Base-by-base conservation (phyloP, 2,113 vertebrate genomes). In the Mesocricetus auratus region DNA sequence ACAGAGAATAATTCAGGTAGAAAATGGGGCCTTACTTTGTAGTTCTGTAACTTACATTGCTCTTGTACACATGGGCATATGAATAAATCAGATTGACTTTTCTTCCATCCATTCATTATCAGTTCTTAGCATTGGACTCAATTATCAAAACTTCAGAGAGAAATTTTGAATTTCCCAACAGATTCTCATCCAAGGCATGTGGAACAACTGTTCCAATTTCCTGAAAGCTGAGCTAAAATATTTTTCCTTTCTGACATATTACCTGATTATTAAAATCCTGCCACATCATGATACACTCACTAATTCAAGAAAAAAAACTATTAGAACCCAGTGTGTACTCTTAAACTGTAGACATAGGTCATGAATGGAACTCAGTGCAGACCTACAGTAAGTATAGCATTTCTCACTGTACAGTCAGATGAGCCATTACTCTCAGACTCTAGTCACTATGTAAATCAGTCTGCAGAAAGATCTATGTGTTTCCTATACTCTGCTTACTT, bases 221-320 rank as follows among this genome's bases (percentile, higher is more conserved):
- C 66, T 86, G 24, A 31, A 73, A 12, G 56, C 88, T 73, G 87
- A 5, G 13, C 15, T 47, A 87, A 93, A 91, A 78, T 74, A 39
- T 39, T 47, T 88, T 78, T 81, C 62, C 91, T 91, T 42, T 7
- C 15, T 96, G 60, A 85, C 69, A 58, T 6, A 58, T 50, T 85
- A 78, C 42, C 36, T 58, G 17, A 11, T 47, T 89, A 87, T 83
- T 74, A 95, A 68, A 96, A 92, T 62, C 50, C 68, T 22, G 69
- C 93, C 39, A 86, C 2, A 31, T 53, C 68, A 69, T 86, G 82
- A 78, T 69, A 86, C 60, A 85, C 26, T 71, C 45, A 96, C 56
- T 31, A 56, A 62, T 53, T 89, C n/a, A 73, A 69, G 24, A 81
- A 64, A 60, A 19, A 60, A 21, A 71, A 45, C 47, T 66, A 11